Evolutionary conservation across 2,113 vertebrate genomes (phyloP).

Genomic region (Mormoops blainvillei): DNA sequence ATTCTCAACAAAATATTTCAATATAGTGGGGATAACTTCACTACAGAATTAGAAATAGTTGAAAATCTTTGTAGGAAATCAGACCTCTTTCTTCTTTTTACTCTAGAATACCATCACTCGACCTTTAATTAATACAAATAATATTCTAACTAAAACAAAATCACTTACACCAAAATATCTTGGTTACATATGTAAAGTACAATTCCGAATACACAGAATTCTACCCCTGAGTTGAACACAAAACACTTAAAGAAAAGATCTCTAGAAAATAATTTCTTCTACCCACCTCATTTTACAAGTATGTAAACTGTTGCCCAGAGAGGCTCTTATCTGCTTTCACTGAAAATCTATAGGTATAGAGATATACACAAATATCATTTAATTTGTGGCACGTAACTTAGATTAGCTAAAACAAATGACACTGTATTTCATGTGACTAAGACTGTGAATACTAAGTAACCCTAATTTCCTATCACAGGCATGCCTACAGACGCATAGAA

Average conservation of each 20-base stretch:
- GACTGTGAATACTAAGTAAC: not conserved
- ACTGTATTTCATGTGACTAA: constrained; percentile 26
- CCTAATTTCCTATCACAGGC: not conserved
- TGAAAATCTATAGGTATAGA: constrained; percentile 17
- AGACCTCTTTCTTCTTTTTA: not conserved
- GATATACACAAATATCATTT: not conserved
- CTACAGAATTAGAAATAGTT: not conserved
- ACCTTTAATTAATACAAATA: constrained; percentile 18
- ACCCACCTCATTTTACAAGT: constrained; percentile 37
- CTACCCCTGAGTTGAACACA: not conserved
- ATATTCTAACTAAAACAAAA: constrained; percentile 30
- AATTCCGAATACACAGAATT: constrained; percentile 13
- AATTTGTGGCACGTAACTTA: not conserved
- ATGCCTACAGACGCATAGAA: not conserved
- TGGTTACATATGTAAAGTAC: not conserved
- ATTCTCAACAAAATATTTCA: not conserved
- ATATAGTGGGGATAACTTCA: not conserved
- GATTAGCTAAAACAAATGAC: constrained; percentile 29
- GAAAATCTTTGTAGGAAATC: not conserved
- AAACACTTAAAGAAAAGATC: not conserved
- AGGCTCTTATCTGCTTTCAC: not conserved
- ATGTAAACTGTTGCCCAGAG: not conserved
- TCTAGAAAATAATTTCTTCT: constrained; percentile 17
- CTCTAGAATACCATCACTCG: not conserved
- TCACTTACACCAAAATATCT: not conserved